Evolutionary conservation across 2,888 invertebrate species (phyloP).

Genomic region (Poecilus cupreus): DNA sequence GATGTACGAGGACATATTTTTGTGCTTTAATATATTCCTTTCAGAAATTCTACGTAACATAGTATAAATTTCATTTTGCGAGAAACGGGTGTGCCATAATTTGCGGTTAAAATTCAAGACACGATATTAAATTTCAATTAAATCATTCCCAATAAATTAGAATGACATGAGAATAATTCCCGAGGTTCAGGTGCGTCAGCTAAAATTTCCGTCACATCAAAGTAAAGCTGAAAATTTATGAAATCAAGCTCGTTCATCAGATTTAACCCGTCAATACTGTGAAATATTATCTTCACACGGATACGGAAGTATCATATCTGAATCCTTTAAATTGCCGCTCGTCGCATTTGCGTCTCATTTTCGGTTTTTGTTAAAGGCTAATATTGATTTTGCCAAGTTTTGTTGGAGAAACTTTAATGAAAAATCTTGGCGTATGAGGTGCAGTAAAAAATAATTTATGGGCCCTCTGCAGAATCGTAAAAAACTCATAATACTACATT

Average conservation of each 20-base stretch:
- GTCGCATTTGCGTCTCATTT: constrained; percentile 7
- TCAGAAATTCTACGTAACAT: too few species aligned
- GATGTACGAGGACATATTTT: too few species aligned
- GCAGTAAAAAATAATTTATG: constrained; percentile 16
- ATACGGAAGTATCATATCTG: neutral
- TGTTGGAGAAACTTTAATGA: neutral
- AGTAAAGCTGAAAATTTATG: constrained; percentile 7
- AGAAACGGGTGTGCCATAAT: neutral
- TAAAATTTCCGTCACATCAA: neutral
- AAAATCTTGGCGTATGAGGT: neutral
- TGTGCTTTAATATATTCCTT: too few species aligned
- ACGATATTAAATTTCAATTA: constrained; percentile 1
- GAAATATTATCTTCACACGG: constrained; percentile 12
- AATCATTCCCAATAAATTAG: constrained; percentile 4
- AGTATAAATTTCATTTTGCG: neutral
- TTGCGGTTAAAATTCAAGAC: constrained; percentile 6
- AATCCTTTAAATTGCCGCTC: neutral
- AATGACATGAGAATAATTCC: constrained; percentile 12
- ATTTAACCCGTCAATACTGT: constrained; percentile 8
- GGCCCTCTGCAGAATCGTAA: neutral
- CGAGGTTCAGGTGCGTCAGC: neutral
- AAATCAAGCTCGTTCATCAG: constrained; percentile 9
- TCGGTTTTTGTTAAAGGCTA: neutral
- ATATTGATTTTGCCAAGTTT: constrained; percentile 4
- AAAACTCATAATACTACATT: constrained; percentile 13